A percentile compares a stretch with the other conserved stretches of the same genome.
phyloP scores from a whole-genome alignment of 1,140 invertebrate genomes.

The Drosophila watanabei region DNA sequence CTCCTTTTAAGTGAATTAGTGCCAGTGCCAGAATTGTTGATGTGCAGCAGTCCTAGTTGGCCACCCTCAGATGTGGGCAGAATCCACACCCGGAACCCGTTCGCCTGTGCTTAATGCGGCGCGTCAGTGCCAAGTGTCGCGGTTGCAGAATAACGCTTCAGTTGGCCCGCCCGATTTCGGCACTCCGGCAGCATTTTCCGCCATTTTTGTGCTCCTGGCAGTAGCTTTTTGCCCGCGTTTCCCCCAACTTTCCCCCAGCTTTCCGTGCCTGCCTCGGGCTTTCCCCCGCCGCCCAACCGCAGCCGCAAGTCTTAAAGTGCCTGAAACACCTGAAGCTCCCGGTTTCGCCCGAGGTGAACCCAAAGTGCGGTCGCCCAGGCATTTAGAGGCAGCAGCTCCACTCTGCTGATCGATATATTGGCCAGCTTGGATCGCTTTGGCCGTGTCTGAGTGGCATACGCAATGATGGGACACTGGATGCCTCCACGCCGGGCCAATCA shows the following conservation, averaged over 20 bases:
- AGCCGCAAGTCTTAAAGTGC: conserved; percentile 49
- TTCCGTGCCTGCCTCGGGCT: neutral
- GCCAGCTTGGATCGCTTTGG: conserved; percentile 17
- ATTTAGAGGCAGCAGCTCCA: conserved; percentile 24
- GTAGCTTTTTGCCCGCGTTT: conserved; percentile 1
- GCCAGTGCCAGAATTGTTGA: neutral
- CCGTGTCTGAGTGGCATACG: conserved; percentile 38
- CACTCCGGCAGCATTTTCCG: conserved; percentile 29
- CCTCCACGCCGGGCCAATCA: conserved; percentile 16
- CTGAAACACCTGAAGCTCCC: conserved; percentile 32
- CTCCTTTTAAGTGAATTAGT: conserved; percentile 6
- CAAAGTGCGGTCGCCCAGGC: conserved; percentile 29
- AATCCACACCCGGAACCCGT: conserved; percentile 42
- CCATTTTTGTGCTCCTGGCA: conserved; percentile 36
- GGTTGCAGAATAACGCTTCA: conserved; percentile 73
- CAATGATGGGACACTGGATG: conserved; percentile 28
- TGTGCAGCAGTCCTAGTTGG: conserved; percentile 10
- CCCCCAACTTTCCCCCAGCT: neutral
- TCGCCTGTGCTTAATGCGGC: conserved; percentile 72
- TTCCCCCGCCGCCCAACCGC: conserved; percentile 27
- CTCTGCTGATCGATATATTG: conserved; percentile 44
- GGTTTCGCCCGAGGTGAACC: conserved; percentile 23
- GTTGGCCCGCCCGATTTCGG: conserved; percentile 53
- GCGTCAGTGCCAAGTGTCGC: conserved; percentile 78
- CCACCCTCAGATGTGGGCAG: conserved; percentile 5